These are phyloP conservation scores for Rhagologus leucostigma DNA, from an alignment of 2,113 vertebrate genomes.

Conservation along the genomic window DNA sequence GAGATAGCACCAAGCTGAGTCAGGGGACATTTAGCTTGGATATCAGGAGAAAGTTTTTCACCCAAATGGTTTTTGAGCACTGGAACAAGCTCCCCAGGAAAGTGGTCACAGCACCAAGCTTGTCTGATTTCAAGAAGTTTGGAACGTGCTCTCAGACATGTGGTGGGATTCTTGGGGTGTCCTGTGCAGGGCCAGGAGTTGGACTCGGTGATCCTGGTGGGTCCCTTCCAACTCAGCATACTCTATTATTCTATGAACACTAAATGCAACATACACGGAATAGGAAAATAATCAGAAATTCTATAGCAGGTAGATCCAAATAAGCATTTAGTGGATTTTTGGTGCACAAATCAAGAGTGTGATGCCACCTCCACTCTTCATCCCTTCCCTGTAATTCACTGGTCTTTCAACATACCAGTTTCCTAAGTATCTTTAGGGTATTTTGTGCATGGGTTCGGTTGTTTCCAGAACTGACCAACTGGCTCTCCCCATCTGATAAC, in stretches of 20 bases:
- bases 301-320: neutral
- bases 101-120: neutral
- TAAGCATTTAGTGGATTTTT: neutral
- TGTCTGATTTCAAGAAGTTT: neutral
- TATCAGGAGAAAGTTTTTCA: neutral
- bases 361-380: neutral
- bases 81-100: neutral
- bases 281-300: neutral
- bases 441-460: rapidly evolving
- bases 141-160: neutral
- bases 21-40: neutral
- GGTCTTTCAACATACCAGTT: neutral
- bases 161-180: neutral
- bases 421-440: neutral
- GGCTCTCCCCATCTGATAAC: neutral
- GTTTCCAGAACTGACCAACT: neutral
- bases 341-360: neutral
- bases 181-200: neutral
- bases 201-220: neutral
- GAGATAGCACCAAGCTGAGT: too few relatives aligned
- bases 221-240: neutral
- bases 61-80: rapidly evolving
- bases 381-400: neutral
- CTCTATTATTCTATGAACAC: neutral
- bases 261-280: neutral